Percentiles rank a stretch among this genome's conserved stretches.
These are phyloP conservation scores for Sylvicapra grimmia DNA, from an alignment of 2,113 vertebrate species.

Conservation along the genomic window DNA sequence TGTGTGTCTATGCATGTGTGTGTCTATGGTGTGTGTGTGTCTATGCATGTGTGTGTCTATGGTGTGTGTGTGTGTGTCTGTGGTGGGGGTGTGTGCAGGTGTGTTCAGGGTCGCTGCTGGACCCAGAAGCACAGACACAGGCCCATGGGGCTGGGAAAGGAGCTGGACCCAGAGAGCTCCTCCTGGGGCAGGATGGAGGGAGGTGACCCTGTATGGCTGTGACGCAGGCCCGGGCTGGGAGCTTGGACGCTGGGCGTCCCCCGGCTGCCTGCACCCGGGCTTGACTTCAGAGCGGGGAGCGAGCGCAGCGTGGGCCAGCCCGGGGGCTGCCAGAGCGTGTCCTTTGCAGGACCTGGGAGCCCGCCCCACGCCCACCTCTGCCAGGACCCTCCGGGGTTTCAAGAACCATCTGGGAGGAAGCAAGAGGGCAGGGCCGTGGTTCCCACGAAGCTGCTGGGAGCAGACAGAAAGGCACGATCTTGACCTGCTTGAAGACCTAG, in stretches of 20 bases:
- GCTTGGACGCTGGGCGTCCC: rapidly evolving
- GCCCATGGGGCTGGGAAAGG: background rate
- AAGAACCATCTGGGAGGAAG: background rate
- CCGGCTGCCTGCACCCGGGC: background rate
- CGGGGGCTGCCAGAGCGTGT: rapidly evolving
- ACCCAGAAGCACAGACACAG: rapidly evolving
- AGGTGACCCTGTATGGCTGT: rapidly evolving
- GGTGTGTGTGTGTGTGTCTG: background rate
- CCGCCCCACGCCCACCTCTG: background rate
- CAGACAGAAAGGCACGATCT: background rate
- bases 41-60: too few species aligned
- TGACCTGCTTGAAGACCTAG: background rate
- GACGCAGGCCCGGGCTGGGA: background rate
- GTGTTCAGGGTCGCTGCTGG: background rate
- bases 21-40: too few species aligned
- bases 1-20: too few species aligned
- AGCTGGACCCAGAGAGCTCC: background rate
- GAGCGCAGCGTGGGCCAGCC: background rate
- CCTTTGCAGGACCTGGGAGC: background rate
- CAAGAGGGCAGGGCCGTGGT: rapidly evolving
- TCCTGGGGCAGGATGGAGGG: background rate
- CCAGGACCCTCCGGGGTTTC: background rate
- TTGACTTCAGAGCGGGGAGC: background rate
- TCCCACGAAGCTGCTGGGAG: background rate
- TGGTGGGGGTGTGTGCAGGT: too few species aligned